Base-by-base conservation (phyloP, 2,888 invertebrate species). In the Epinotia brunnichana region DNA sequence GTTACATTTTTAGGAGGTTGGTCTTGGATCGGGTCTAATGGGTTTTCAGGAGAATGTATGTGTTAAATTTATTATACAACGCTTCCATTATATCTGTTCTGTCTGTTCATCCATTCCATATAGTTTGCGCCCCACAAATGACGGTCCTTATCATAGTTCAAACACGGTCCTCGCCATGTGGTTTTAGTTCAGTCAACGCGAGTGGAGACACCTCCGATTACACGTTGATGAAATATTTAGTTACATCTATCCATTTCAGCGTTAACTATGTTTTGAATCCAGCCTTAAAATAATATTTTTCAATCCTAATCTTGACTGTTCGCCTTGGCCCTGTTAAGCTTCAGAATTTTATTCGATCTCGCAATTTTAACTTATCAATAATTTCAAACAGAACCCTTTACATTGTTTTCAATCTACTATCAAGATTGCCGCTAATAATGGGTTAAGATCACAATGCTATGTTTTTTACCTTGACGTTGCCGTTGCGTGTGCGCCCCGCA, bases 401-500 rank as follows among this genome's bases (percentile, higher is more conserved):
- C 39, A 24, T 48, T 68, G 72, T 62, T 68, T 62, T 63, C 70
- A 70, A 57, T 56, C 29, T 19, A 17, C 61, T 19, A 54, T 60
- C 61, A 68, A 68, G 67, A 72, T 62, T 21, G 17, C 76, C 53
- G 67, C 78, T 80, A 83, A 83, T 79, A 79, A 77, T 82, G 79
- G 79, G 79, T 82, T 81, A 79, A 83, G 80, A 85, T 87, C 85
- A 85, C 83, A 87, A 79, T 85, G 81, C 84, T 86, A 85, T 81
- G 82, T 83, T 77, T 81, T 85, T 83, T 70, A 80, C 87, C 85
- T 85, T 88, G 84, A 79, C 76, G 78, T 77, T 63, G 54, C 64
- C 77, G 79, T 88, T 85, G 87, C 86, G 87, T 88, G 87, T 82
- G 82, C 82, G 71, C 75, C 79, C 75, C 79, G 74, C 80, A 79